Conservation (phyloP, 2,113 vertebrate species). For the Tyto alba region DNA sequence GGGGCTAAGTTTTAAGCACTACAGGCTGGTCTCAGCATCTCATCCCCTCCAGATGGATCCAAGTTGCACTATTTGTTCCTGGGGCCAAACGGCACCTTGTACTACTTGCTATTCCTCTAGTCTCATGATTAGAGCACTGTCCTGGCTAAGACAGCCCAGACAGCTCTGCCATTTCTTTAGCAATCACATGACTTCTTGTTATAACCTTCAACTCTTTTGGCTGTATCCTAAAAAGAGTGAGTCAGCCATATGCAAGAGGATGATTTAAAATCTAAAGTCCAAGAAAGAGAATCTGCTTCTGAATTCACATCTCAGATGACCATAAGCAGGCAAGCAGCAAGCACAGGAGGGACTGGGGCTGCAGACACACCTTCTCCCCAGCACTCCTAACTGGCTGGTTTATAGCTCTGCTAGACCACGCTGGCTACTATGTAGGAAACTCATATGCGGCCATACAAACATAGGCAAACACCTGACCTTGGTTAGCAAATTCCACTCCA, state of each 20-base stretch:
- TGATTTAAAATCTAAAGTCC: background rate
- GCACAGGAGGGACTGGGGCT: background rate
- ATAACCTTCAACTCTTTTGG: background rate
- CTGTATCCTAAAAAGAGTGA: background rate
- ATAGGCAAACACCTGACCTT: background rate
- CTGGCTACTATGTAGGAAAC: background rate
- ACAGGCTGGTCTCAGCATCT: background rate
- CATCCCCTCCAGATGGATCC: background rate
- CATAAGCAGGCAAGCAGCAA: background rate
- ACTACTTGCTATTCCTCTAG: background rate
- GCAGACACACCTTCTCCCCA: background rate
- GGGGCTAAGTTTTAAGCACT: background rate
- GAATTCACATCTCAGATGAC: background rate
- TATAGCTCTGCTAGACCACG: background rate
- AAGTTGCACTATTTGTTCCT: background rate
- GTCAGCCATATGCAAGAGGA: background rate
- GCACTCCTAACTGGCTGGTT: background rate
- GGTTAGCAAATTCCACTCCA: slow-evolving; percentile 8
- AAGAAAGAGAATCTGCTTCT: background rate
- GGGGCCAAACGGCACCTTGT: background rate
- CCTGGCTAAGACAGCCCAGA: background rate
- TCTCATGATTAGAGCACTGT: background rate
- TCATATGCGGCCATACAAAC: background rate
- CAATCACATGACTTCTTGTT: background rate
- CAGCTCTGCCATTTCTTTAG: background rate